These are phyloP conservation scores for Cheilosia impressa DNA, from an alignment of 2,888 invertebrate species.

Conservation along the genomic window DNA sequence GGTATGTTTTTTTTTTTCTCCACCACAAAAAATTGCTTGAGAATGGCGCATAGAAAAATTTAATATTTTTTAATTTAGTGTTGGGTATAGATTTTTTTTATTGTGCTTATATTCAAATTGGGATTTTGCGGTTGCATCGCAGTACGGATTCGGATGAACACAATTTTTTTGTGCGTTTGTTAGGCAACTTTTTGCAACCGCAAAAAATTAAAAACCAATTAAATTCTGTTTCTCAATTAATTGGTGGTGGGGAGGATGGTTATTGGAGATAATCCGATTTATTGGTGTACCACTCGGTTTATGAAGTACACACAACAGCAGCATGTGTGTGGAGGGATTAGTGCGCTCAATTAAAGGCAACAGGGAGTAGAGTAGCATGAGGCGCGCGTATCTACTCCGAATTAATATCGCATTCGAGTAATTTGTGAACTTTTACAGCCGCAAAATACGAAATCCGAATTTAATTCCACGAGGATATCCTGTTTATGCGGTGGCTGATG, in stretches of 20 bases:
- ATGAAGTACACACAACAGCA: not conserved
- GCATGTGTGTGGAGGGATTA: constrained; percentile 11
- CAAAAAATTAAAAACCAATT: constrained; percentile 45
- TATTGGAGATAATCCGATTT: constrained; percentile 43
- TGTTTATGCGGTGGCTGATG: not conserved
- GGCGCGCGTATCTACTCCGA: not conserved
- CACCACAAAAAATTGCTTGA: constrained; percentile 11
- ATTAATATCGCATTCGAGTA: constrained; percentile 31
- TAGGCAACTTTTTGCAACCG: not conserved
- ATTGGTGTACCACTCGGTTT: constrained; percentile 29
- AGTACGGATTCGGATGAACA: not conserved
- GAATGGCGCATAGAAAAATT: constrained; percentile 10
- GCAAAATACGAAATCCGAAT: constrained; percentile 3
- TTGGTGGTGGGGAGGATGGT: not conserved
- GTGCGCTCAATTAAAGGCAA: constrained; percentile 48
- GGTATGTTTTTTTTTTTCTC: constrained; percentile 5
- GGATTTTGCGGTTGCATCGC: constrained; percentile 16
- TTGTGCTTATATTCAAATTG: constrained; percentile 9
- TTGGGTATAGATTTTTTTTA: constrained; percentile 1
- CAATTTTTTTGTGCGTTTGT: not conserved
- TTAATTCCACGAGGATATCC: constrained; percentile 22
- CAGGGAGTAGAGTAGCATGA: not conserved
- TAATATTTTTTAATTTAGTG: constrained; percentile 20
- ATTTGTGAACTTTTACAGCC: constrained; percentile 19
- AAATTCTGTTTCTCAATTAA: constrained; percentile 29